phyloP scores from a whole-genome alignment of 2,888 invertebrate species.

The Cephus spinipes region DNA sequence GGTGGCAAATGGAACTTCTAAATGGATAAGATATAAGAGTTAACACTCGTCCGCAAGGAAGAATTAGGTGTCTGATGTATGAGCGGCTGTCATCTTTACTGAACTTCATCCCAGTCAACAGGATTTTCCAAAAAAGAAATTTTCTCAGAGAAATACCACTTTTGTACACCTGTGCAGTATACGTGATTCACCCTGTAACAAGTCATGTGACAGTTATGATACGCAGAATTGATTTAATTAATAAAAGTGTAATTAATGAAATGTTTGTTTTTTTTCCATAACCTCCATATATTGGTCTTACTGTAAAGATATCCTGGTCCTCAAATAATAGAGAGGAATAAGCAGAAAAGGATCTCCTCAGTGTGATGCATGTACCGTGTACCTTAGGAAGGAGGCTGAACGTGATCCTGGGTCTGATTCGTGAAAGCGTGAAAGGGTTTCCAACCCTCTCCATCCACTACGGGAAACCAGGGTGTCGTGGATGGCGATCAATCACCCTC shows the following conservation, averaged over 20 bases:
- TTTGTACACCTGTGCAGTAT: not conserved
- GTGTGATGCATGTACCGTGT: constrained; percentile 44
- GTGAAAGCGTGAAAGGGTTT: constrained; percentile 59
- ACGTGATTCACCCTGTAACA: not conserved
- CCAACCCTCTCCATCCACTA: constrained; percentile 41
- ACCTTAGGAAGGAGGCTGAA: constrained; percentile 39
- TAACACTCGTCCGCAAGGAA: constrained; percentile 42
- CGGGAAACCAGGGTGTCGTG: constrained; percentile 51
- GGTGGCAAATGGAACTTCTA: constrained; percentile 55
- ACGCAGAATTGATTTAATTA: not conserved
- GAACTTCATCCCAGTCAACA: constrained; percentile 14
- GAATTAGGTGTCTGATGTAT: constrained; percentile 55
- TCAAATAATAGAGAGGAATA: constrained; percentile 6
- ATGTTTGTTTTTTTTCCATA: not conserved
- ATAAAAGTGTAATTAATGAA: not conserved
- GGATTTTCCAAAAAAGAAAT: not conserved
- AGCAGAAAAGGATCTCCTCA: constrained; percentile 27
- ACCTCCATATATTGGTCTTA: not conserved
- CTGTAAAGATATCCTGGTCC: not conserved
- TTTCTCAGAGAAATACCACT: not conserved
- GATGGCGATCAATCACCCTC: constrained; percentile 60
- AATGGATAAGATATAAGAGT: constrained; percentile 57
- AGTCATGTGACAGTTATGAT: not conserved
- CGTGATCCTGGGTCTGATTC: constrained; percentile 60
- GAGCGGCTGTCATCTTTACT: constrained; percentile 38